phyloP scores from a whole-genome alignment of 2,113 vertebrate species.

The Meleagris gallopavo region DNA sequence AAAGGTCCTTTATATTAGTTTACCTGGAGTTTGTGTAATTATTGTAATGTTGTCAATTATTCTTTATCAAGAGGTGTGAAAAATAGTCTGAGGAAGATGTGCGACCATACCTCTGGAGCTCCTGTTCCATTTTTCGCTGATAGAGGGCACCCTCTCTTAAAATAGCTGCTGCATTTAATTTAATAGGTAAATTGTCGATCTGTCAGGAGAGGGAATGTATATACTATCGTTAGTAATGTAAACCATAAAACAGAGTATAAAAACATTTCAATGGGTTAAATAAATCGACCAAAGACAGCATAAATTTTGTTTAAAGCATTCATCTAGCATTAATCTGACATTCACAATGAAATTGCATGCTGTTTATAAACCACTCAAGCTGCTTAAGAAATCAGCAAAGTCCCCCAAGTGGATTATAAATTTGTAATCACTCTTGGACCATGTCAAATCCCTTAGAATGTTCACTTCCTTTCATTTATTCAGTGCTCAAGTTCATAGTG shows the following conservation, averaged over 20 bases:
- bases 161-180: constrained; percentile 89
- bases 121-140: constrained; percentile 83
- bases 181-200: constrained; percentile 81
- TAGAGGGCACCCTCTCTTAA: constrained; percentile 86
- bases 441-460: constrained; percentile 64
- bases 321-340: constrained; percentile 57
- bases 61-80: neutral
- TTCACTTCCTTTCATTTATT: constrained; percentile 32
- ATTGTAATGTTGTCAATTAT: neutral
- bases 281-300: constrained; percentile 48
- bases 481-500: neutral
- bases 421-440: constrained; percentile 65
- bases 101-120: constrained; percentile 82
- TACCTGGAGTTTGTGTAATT: neutral
- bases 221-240: constrained; percentile 35
- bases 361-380: constrained; percentile 66
- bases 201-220: constrained; percentile 54
- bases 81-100: neutral
- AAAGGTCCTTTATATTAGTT: neutral
- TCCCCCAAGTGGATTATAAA: constrained; percentile 68
- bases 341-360: constrained; percentile 64
- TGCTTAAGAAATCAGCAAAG: constrained; percentile 62
- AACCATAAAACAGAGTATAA: constrained; percentile 37
- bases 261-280: constrained; percentile 57
- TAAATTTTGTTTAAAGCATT: constrained; percentile 57